phyloP scores from a whole-genome alignment of 2,888 invertebrate species.

The Apotomis capreana region DNA sequence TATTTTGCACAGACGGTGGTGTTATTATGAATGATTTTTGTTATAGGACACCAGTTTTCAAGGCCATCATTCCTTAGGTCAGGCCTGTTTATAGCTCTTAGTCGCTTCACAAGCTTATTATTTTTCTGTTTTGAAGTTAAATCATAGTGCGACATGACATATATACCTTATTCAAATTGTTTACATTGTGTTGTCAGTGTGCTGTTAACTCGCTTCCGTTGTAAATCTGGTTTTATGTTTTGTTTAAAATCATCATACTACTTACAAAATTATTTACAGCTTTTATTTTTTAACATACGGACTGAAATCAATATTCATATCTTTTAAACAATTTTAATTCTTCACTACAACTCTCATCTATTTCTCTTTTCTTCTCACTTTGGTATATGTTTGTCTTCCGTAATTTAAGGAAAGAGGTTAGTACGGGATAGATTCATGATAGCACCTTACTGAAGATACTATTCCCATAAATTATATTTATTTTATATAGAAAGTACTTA shows the following conservation, averaged over 20 bases:
- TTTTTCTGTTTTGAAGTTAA: constrained; percentile 54
- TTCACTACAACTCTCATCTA: not conserved
- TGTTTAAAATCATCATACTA: constrained; percentile 25
- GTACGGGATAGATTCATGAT: not conserved
- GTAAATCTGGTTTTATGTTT: constrained; percentile 15
- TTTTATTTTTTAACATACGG: constrained; percentile 12
- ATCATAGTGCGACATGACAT: constrained; percentile 70
- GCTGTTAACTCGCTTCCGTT: constrained; percentile 48
- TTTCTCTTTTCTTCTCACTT: not conserved
- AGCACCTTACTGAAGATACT: not conserved
- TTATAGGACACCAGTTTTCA: constrained; percentile 81
- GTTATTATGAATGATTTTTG: constrained; percentile 56
- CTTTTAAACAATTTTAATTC: constrained; percentile 2
- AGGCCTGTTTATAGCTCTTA: constrained; percentile 69
- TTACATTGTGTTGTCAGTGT: constrained; percentile 63
- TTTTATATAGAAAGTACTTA: no score
- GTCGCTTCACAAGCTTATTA: constrained; percentile 67
- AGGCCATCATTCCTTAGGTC: constrained; percentile 81
- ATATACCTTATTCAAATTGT: constrained; percentile 42
- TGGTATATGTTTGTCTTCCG: not conserved
- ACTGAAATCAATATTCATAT: not conserved
- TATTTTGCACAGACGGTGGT: not conserved
- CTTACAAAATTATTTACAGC: constrained; percentile 10
- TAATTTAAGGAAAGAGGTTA: not conserved
- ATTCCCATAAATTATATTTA: not conserved